Percentiles rank a stretch among this genome's conserved stretches.
These are phyloP conservation scores for Apolygus lucorum DNA, from an alignment of 1,140 invertebrate genomes.

Conservation along the genomic window DNA sequence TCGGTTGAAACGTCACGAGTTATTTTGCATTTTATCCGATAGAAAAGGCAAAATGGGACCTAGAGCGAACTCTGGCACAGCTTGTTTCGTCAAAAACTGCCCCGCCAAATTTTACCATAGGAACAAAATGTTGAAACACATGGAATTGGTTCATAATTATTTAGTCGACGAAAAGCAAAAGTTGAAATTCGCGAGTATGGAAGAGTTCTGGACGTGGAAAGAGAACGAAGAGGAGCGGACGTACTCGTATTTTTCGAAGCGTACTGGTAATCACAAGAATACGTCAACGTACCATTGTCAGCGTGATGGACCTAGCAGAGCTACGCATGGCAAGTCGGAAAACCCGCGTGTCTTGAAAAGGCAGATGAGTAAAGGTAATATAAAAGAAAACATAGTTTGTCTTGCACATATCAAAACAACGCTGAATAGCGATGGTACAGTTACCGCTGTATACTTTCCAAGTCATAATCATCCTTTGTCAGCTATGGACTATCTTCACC, in stretches of 20 bases:
- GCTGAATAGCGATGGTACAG: neutral
- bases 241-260: neutral
- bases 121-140: neutral
- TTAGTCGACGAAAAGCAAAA: neutral
- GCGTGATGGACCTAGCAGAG: neutral
- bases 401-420: neutral
- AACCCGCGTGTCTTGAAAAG: neutral
- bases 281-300: neutral
- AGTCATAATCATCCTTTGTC: neutral
- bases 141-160: neutral
- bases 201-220: neutral
- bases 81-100: neutral
- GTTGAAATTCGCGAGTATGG: neutral
- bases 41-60: neutral
- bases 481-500: neutral
- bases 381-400: neutral
- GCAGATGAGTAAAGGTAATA: neutral
- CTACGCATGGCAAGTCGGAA: neutral
- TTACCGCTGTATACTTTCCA: neutral
- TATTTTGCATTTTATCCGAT: neutral
- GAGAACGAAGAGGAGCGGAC: neutral
- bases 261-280: neutral
- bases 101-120: neutral
- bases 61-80: neutral
- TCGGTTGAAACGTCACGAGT: neutral